Evolutionary conservation across 2,113 vertebrate species (phyloP).

Genomic region (Arvicanthis niloticus): DNA sequence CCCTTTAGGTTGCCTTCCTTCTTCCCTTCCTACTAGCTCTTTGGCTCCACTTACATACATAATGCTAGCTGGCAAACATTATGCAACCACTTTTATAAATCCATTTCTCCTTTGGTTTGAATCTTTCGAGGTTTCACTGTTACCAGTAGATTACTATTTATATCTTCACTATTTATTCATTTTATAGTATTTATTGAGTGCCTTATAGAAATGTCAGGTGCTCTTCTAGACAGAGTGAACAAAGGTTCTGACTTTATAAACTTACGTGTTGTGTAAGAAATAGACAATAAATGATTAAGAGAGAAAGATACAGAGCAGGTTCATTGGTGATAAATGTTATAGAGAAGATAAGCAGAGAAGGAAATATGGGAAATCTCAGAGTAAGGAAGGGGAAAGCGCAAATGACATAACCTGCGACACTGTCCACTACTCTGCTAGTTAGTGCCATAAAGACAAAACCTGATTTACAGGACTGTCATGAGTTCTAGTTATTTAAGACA

Average conservation of each 20-base stretch:
- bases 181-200: neutral
- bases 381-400: neutral
- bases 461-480: neutral
- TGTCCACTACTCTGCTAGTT: neutral
- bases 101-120: neutral
- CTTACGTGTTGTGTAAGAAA: neutral
- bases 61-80: too few relatives aligned
- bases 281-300: neutral
- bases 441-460: neutral
- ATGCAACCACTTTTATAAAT: neutral
- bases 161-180: slow-evolving; percentile 11
- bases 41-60: neutral
- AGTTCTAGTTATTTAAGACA: neutral
- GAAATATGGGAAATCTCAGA: too few relatives aligned
- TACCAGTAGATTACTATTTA: neutral
- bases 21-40: neutral
- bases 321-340: neutral
- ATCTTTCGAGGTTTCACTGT: neutral
- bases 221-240: neutral
- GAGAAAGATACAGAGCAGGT: neutral
- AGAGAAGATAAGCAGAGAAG: neutral
- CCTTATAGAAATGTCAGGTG: neutral
- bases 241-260: neutral
- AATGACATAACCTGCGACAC: too few relatives aligned
- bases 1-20: neutral